Evolutionary conservation across 2,888 invertebrate genomes (phyloP), one percentile per base, ranked within the genome.

Genomic region (Scrobipalpa costella): DNA sequence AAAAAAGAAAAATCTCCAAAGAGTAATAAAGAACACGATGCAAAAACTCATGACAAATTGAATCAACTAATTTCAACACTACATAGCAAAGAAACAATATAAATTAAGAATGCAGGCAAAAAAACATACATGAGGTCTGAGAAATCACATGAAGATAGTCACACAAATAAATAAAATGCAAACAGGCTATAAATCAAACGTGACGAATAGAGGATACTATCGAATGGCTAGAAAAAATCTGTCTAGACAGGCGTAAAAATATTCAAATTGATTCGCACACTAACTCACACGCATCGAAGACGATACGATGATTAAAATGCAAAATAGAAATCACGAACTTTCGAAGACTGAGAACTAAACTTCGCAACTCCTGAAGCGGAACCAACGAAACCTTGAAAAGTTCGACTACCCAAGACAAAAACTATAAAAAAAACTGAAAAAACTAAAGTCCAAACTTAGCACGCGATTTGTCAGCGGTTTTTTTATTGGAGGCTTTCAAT

Each of bases 11-110:
- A 81, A 78, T 71, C 2, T 38, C 27, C 71, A 66, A 66, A 69
- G 68, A 71, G 70, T 71, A 71, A 73, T 72, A 71, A 69, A 77
- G 71, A 79, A 75, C 79, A 81, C 73, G 72, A 79, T 68, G 78
- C 80, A 87, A 88, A 88, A 87, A 88, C 75, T 74, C 71, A 74
- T 82, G 84, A 89, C 80, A 85, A 88, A 88, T 86, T 84, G 79
- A 83, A 80, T 79, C 71, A 72, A 75, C 75, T 81, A 82, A 83
- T 82, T 83, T 77, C 76, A 74, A 77, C 78, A 78, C 73, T 64
- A 73, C 73, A 69, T 65, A 73, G 68, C 72, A 73, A 70, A 71
- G 73, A 69, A 71, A 61, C 61, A 61, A 60, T 47, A 50, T 73
- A 77, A 73, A 66, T 69, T 70, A 73, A 69, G 68, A 72, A 73